These are phyloP conservation scores for Mesembrinibis cayennensis DNA, from an alignment of 2,113 vertebrate species.

Conservation along the genomic window DNA sequence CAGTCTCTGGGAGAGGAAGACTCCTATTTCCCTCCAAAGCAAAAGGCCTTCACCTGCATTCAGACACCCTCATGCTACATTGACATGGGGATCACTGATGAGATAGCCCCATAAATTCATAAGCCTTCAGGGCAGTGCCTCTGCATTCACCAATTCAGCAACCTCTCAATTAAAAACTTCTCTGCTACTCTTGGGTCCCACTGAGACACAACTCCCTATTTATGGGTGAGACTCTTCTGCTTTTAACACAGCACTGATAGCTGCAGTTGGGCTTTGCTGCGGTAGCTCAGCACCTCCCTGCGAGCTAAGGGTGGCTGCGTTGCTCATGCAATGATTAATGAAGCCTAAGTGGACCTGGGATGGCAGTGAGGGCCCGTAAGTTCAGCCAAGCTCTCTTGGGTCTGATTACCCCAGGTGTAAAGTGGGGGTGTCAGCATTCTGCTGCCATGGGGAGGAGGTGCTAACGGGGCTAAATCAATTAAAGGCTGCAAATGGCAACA, in stretches of 20 bases:
- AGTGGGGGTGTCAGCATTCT: too few species aligned
- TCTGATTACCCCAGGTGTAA: not conserved
- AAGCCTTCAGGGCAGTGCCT: not conserved
- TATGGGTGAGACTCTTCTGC: fast-evolving
- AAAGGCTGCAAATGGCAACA: not conserved
- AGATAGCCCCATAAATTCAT: not conserved
- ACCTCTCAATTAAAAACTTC: fast-evolving
- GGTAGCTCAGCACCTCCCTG: not conserved
- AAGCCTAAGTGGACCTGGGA: not conserved
- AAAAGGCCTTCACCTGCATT: not conserved
- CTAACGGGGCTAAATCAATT: not conserved
- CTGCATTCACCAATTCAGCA: not conserved
- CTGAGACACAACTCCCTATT: fast-evolving
- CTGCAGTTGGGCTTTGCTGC: not conserved
- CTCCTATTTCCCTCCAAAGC: not conserved
- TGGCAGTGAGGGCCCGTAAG: not conserved
- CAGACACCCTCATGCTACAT: too few species aligned
- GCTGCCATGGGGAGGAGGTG: not conserved
- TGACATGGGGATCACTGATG: fast-evolving
- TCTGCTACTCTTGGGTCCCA: fast-evolving
- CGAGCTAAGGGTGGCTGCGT: fast-evolving
- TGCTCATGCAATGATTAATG: fast-evolving
- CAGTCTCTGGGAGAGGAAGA: not conserved
- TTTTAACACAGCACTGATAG: fast-evolving
- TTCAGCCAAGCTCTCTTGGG: not conserved